Conservation (phyloP, 2,888 invertebrate species). For the Diloba caeruleocephala region DNA sequence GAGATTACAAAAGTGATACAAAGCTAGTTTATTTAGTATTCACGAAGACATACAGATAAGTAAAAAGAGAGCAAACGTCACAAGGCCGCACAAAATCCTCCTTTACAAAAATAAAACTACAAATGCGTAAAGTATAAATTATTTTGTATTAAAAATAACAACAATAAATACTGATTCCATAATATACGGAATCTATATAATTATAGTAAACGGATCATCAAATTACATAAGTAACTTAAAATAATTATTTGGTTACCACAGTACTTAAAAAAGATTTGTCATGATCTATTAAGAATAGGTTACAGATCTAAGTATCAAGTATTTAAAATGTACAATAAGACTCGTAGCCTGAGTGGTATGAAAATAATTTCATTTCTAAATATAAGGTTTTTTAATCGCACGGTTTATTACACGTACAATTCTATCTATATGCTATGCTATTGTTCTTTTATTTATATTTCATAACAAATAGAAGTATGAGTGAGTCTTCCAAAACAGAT, state of each 20-base stretch:
- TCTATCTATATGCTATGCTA: constrained; percentile 17
- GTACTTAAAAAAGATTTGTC: constrained; percentile 73
- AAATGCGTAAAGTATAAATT: constrained; percentile 34
- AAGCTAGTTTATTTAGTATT: too few relatives aligned
- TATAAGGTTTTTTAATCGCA: constrained; percentile 10
- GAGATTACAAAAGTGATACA: too few relatives aligned
- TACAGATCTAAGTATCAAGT: constrained; percentile 64
- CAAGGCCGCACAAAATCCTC: too few relatives aligned
- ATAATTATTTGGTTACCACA: constrained; percentile 73
- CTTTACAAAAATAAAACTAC: constrained; percentile 34
- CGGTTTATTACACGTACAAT: constrained; percentile 7
- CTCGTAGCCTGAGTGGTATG: constrained; percentile 18
- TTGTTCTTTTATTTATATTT: constrained; percentile 44
- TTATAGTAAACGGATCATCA: constrained; percentile 48
- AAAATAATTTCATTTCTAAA: constrained; percentile 15
- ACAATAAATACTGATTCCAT: constrained; percentile 81
- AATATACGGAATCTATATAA: constrained; percentile 79
- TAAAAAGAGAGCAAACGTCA: too few relatives aligned
- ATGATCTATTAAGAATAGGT: constrained; percentile 69
- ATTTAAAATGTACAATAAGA: constrained; percentile 28
- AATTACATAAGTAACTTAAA: constrained; percentile 62
- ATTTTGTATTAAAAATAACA: constrained; percentile 75
- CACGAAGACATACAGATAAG: too few relatives aligned
- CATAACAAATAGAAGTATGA: constrained; percentile 23
- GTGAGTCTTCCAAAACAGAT: constrained; percentile 53